A percentile compares a stretch with the other conserved stretches of the same genome.
These are phyloP conservation scores for Malacoctenus gilli DNA, from an alignment of 2,797 vertebrate genomes.

Conservation along the genomic window DNA sequence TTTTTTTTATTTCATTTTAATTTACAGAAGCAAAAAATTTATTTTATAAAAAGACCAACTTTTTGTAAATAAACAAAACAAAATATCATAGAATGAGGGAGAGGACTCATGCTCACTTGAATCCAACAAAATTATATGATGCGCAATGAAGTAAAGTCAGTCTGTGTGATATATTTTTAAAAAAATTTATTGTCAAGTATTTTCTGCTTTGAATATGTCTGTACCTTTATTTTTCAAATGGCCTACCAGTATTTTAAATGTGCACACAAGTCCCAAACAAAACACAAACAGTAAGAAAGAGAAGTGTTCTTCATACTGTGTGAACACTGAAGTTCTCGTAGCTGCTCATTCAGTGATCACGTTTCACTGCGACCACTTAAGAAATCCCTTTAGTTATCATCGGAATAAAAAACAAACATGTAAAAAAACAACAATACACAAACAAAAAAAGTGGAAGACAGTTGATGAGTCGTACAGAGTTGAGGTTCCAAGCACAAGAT, in stretches of 20 bases:
- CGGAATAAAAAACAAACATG: not conserved
- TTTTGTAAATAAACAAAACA: too few relatives aligned
- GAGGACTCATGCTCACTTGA: too few relatives aligned
- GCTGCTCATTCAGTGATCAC: constrained; percentile 71
- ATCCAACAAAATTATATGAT: too few relatives aligned
- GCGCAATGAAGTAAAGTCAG: constrained; percentile 19
- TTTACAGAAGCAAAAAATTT: too few relatives aligned
- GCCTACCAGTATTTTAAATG: constrained; percentile 41
- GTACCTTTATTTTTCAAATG: constrained; percentile 55
- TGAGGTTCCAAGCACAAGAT: constrained; percentile 13
- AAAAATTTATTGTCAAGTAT: constrained; percentile 74
- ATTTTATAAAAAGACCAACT: too few relatives aligned
- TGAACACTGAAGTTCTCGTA: constrained; percentile 65
- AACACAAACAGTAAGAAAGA: constrained; percentile 49
- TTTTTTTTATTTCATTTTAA: too few relatives aligned
- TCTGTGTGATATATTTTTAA: constrained; percentile 52
- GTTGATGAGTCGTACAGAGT: constrained; percentile 25
- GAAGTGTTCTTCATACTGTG: constrained; percentile 32
- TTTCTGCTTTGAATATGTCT: constrained; percentile 50
- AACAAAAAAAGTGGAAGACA: constrained; percentile 61
- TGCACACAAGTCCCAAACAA: constrained; percentile 44
- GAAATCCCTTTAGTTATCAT: constrained; percentile 23
- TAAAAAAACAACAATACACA: constrained; percentile 35
- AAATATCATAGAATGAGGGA: too few relatives aligned
- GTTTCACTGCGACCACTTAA: constrained; percentile 50